Base-by-base conservation (phyloP, 2,797 vertebrate species). In the Oreochromis mossambicus region DNA sequence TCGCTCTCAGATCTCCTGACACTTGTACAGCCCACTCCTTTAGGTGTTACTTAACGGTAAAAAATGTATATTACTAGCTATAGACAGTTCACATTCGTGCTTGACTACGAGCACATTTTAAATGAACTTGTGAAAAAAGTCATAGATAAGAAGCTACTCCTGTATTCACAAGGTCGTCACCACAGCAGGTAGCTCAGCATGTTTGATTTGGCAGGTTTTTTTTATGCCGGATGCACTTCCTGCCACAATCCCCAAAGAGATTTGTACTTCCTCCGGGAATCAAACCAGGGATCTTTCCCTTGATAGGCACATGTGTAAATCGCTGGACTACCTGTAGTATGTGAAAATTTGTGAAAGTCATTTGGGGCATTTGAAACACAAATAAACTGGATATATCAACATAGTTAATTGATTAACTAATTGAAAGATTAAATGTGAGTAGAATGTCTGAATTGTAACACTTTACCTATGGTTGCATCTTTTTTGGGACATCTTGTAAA, bases 1-100 rank as follows among this genome's bases (percentile, higher is more conserved):
- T 88, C 56, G 11, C 79, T 82, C 80, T 82, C 76, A 92, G 82
- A 86, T 93, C 87, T 79, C 81, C 82, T 90, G 90, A 86, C 86
- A 84, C 89, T 79, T 82, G 41, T 77, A 61, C 83, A 83, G 41
- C 77, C 81, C 76, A 32, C 76, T 87, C 36, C 73, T 88, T 91
- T 70, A 85, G 75, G 58, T 63, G 78, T 87, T 70, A 58, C 51
- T 38, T 75, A 50, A 32, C 5, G 58, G 73, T 51, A 15, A 77
- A 46, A 79, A 83, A 75, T 41, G 11, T n/a, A 66, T 7, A 79
- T 43, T 68, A 15, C 26, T 4, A 4, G 5, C 26, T 83, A 36
- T 66, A 87, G 85, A 83, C 79, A 6, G 46, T 68, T 76, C 75
- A 75, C 63, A 29, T 77, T n/a, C 3, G 29, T 56, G 77, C 29